Percentiles rank a stretch among this genome's conserved stretches.
phyloP scores from a whole-genome alignment of 2,113 vertebrate genomes.

The Cebus imitator region DNA sequence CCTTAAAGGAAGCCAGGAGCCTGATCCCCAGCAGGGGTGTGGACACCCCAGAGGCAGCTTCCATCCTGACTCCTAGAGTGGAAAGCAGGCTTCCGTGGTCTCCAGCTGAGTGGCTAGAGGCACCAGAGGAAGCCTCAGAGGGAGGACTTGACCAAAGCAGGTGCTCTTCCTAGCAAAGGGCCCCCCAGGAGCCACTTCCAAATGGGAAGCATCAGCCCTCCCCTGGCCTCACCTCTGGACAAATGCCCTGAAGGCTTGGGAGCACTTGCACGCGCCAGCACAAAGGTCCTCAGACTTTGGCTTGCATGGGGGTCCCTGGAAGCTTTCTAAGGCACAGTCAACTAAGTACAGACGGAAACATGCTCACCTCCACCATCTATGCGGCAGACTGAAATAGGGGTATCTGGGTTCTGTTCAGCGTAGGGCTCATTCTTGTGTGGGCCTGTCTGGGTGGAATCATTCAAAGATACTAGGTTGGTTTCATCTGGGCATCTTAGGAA shows the following conservation, averaged over 20 bases:
- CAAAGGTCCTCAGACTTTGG: neutral
- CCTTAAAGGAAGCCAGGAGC: neutral
- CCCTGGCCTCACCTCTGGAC: too few species aligned
- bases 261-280: neutral
- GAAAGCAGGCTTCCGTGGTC: neutral
- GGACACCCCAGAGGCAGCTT: neutral
- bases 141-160: neutral
- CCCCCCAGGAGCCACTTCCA: neutral
- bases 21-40: neutral
- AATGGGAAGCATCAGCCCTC: neutral
- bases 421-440: neutral
- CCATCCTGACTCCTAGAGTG: neutral
- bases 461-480: neutral
- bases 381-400: neutral
- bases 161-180: neutral
- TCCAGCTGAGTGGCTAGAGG: neutral
- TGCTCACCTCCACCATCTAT: neutral
- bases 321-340: neutral
- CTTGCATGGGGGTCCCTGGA: neutral
- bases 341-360: neutral
- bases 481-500: neutral
- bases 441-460: neutral
- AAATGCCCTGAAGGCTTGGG: too few species aligned
- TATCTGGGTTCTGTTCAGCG: neutral
- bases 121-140: neutral